Conservation (phyloP, 2,888 invertebrate species). For the Drosophila formosana region DNA sequence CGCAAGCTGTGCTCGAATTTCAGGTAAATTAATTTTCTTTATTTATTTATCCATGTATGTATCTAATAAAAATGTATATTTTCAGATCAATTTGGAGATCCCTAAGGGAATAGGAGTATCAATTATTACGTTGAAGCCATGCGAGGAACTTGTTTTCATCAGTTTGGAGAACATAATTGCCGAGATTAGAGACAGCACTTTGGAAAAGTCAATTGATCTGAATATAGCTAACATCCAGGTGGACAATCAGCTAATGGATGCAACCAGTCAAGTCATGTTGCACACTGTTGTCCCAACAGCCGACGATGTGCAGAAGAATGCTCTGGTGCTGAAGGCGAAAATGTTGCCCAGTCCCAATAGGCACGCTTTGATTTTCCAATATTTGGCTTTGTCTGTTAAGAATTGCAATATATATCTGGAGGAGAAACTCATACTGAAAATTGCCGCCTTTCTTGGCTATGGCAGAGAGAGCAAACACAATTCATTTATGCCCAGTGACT, state of each 20-base stretch:
- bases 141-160: conserved; percentile 93
- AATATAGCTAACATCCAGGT: conserved; percentile 93
- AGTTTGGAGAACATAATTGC: conserved; percentile 88
- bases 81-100: conserved; percentile 87
- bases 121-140: conserved; percentile 90
- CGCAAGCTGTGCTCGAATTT: conserved; percentile 65
- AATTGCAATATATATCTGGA: conserved; percentile 95
- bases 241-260: conserved; percentile 95
- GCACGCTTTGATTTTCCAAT: conserved; percentile 95
- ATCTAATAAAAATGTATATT: conserved; percentile 16
- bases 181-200: conserved; percentile 87
- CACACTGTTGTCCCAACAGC: conserved; percentile 88
- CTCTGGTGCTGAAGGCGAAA: conserved; percentile 92
- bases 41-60: neutral
- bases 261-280: conserved; percentile 93
- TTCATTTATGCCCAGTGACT: conserved; percentile 91
- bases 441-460: conserved; percentile 88
- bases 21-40: conserved; percentile 55
- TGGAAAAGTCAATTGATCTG: conserved; percentile 88
- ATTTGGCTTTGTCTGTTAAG: conserved; percentile 92
- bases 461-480: conserved; percentile 87
- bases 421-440: conserved; percentile 92
- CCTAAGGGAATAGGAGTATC: conserved; percentile 90
- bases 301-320: conserved; percentile 86
- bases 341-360: conserved; percentile 89